Base-by-base conservation (phyloP, 2,113 vertebrate species). In the Suncus etruscus region DNA sequence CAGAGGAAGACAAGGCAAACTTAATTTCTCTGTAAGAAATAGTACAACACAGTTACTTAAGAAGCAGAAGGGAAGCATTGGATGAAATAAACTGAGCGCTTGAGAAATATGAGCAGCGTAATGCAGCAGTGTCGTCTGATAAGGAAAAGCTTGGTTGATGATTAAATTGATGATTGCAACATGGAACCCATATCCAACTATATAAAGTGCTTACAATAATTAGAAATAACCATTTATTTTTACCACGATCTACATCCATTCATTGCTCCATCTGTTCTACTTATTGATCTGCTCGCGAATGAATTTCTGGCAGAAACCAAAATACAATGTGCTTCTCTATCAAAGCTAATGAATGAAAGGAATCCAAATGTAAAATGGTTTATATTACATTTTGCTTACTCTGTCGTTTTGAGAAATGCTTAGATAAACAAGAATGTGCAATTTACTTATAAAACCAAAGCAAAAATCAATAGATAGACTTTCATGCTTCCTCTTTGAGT, bases 261-360 rank as follows among this genome's bases (percentile, higher is more conserved):
- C 58, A 74, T 91, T 87, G 58, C 32, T 92, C 70, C 14, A 61
- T 78, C 45, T 83, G 50, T 65, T 90, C 18, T 90, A 47, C 79
- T 83, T 80, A 75, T 86, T 79, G 70, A 72, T 47, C 32, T 2
- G 0, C 51, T 91, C 27, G 82, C 82, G 66, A 87, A 84, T 87
- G 79, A 78, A 82, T 85, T 94, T 81, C 78, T 89, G 32, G 82
- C 29, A 72, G 70, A 92, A 85, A 75, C 2, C 11, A 87, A 95
- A 84, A 75, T 82, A 47, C 51, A 74, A 20, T 74, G 75, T 84
- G 22, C 11, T 91, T 5, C 89, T 91, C 89, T 91, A 85, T 91
- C 82, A 90, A 89, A 91, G 48, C 66, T 81, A 94, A 89, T 94
- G 65, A 92, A 84, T 92, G 78, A 94, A 87, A 70, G 78, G 66